Evolutionary conservation across 2,797 vertebrate genomes (phyloP).

Genomic region (Sebastes nivosus): DNA sequence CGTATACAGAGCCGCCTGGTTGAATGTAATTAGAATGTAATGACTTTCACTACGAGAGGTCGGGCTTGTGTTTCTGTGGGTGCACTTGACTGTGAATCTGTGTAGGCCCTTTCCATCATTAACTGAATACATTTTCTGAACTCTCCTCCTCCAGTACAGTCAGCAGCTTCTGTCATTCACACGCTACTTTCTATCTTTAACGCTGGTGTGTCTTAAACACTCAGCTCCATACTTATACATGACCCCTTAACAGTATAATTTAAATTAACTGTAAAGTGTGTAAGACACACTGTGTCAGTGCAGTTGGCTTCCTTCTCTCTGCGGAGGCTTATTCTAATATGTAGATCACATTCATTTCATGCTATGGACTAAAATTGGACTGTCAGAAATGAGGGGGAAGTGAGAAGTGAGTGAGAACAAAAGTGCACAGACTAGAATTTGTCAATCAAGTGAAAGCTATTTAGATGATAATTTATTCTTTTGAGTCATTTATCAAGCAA

Average conservation of each 20-base stretch:
- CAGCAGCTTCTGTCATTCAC: slow-evolving; percentile 4
- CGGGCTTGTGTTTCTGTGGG: background rate
- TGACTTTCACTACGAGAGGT: slow-evolving; percentile 12
- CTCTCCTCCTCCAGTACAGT: background rate
- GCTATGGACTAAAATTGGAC: too few relatives aligned
- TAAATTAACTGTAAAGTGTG: background rate
- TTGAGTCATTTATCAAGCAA: background rate
- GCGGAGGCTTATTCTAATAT: background rate
- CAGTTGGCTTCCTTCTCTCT: background rate
- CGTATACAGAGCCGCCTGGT: background rate
- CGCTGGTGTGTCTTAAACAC: background rate
- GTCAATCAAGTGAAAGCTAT: background rate
- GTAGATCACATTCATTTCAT: background rate
- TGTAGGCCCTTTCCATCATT: background rate
- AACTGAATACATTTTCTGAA: slow-evolving; percentile 2
- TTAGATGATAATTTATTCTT: background rate
- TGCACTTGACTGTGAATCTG: slow-evolving; percentile 9
- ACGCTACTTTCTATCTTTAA: background rate
- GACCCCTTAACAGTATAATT: background rate
- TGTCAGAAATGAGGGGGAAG: too few relatives aligned
- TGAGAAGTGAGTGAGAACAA: too few relatives aligned
- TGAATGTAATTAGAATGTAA: slow-evolving; percentile 33
- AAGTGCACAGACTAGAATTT: too few relatives aligned
- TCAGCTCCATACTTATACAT: background rate
- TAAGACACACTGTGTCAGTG: background rate